A percentile compares a stretch with the other conserved stretches of the same genome.
phyloP scores from a whole-genome alignment of 2,888 invertebrate genomes.

The Acanthococcus lagerstroemiae region DNA sequence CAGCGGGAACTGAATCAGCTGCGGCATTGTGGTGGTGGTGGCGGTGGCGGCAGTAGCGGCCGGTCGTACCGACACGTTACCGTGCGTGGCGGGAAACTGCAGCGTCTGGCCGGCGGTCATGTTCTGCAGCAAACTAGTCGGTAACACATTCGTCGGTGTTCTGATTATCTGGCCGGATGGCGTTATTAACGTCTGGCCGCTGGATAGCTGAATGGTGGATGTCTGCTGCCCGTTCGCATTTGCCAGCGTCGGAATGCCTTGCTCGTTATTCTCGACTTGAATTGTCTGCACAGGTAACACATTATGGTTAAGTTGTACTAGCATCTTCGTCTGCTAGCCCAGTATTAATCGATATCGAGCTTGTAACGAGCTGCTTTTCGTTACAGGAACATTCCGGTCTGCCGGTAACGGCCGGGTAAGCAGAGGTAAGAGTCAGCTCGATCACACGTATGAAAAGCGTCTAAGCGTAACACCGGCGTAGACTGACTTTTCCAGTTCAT shows the following conservation, averaged over 20 bases:
- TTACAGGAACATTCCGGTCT: too few species aligned
- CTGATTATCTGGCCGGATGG: constrained; percentile 64
- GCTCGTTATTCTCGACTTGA: constrained; percentile 86
- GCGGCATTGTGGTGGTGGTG: too few species aligned
- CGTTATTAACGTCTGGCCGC: constrained; percentile 45
- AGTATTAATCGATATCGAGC: too few species aligned
- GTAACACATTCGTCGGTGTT: constrained; percentile 43
- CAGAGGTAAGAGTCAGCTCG: too few species aligned
- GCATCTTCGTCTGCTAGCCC: too few species aligned
- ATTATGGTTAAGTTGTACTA: too few species aligned
- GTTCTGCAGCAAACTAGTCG: constrained; percentile 60
- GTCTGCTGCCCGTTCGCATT: constrained; percentile 40
- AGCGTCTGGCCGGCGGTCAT: constrained; percentile 49
- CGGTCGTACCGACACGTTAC: constrained; percentile 60
- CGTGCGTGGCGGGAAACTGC: constrained; percentile 55
- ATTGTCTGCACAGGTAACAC: constrained; percentile 81
- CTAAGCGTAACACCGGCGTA: too few species aligned
- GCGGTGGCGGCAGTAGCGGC: constrained; percentile 45
- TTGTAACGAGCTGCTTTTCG: too few species aligned
- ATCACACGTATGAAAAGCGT: too few species aligned
- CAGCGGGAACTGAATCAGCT: constrained; percentile 55
- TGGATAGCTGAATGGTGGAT: constrained; percentile 42
- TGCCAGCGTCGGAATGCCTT: constrained; percentile 72
- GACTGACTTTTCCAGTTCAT: too few species aligned
- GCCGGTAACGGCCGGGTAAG: too few species aligned